phyloP scores from a whole-genome alignment of 23 tunicate genomes.

The Styela plicata region DNA sequence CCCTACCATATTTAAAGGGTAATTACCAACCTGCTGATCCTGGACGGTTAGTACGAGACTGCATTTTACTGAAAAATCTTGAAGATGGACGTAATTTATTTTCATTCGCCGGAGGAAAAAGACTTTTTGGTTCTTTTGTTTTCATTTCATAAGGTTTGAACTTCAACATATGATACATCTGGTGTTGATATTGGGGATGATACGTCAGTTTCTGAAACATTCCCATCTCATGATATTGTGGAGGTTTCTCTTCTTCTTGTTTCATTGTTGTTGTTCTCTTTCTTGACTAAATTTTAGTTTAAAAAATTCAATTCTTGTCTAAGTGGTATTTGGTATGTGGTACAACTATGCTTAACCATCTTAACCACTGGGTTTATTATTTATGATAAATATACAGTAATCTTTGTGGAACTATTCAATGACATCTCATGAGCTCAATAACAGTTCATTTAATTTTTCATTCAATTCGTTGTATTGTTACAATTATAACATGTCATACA shows the following conservation, averaged over 20 bases:
- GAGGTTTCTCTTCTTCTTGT: slow-evolving; percentile 14
- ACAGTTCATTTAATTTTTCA: no score
- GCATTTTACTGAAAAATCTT: not conserved
- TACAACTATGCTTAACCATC: no score
- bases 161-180: slow-evolving; percentile 30
- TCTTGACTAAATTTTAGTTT: not conserved
- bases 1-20: no score
- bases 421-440: no score
- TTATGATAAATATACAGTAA: no score
- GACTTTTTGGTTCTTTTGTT: slow-evolving; percentile 21
- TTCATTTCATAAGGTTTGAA: slow-evolving; percentile 19
- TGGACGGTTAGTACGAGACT: slow-evolving; percentile 36
- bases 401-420: no score
- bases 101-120: slow-evolving; percentile 16
- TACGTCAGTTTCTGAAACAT: slow-evolving; percentile 25
- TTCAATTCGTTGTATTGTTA: no score
- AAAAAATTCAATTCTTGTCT: no score
- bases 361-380: no score
- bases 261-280: not conserved
- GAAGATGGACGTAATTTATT: not conserved
- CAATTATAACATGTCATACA: no score
- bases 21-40: slow-evolving; percentile 61
- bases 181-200: slow-evolving; percentile 33
- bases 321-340: no score
- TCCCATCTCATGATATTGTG: slow-evolving; percentile 31